Conservation (phyloP, 2,797 vertebrate genomes). For the Heliangelus exortis region DNA sequence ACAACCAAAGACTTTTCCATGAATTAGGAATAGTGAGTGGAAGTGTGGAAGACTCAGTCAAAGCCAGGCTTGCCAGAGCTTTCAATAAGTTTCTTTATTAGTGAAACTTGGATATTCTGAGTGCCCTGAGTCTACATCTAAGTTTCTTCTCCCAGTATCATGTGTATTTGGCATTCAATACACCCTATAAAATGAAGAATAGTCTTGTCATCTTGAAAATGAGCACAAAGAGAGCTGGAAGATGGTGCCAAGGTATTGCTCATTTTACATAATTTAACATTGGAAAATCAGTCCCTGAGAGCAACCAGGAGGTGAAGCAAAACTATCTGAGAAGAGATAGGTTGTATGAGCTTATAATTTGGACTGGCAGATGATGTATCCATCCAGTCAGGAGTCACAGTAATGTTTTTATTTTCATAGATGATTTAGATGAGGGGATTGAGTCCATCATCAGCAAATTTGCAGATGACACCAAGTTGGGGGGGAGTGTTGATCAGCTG, state of each 20-base stretch:
- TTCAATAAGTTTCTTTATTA: not conserved
- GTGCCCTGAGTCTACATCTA: not conserved
- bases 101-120: not conserved
- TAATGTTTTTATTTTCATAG: not conserved
- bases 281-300: not conserved
- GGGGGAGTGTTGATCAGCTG: too few relatives aligned
- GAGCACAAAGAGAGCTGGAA: not conserved
- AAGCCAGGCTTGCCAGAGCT: not conserved
- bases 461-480: too few relatives aligned
- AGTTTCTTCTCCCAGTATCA: not conserved
- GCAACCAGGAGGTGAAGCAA: not conserved
- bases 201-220: not conserved
- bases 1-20: not conserved
- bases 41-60: not conserved
- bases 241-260: not conserved
- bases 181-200: not conserved
- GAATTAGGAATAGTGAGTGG: not conserved
- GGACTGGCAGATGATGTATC: not conserved
- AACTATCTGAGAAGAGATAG: not conserved
- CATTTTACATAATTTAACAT: slow-evolving; percentile 1
- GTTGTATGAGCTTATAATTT: not conserved
- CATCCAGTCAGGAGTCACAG: not conserved
- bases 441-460: too few relatives aligned
- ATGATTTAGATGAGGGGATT: too few relatives aligned
- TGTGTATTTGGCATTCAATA: not conserved